A percentile compares a stretch with the other conserved stretches of the same genome.
These are phyloP conservation scores for Pachymerium ferrugineum DNA, from an alignment of 2,888 invertebrate genomes.

Conservation along the genomic window DNA sequence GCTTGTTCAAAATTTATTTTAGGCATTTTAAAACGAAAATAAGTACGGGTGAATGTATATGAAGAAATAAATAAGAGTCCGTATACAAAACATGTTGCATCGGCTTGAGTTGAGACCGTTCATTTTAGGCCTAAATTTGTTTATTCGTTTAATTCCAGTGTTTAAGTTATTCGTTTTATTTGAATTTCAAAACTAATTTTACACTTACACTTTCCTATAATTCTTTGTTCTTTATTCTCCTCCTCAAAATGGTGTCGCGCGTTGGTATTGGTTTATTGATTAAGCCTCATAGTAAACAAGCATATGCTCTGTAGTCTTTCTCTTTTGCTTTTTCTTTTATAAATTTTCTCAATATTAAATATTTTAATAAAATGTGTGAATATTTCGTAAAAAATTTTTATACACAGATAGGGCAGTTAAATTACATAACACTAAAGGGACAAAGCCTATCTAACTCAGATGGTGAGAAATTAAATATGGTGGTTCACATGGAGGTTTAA, in stretches of 20 bases:
- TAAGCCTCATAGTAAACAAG: conserved; percentile 19
- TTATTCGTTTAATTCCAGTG: neutral
- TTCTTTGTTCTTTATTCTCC: neutral
- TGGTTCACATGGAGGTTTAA: neutral
- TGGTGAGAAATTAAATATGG: neutral
- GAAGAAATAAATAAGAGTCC: too few relatives aligned
- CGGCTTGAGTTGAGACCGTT: too few relatives aligned
- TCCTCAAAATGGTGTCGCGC: conserved; percentile 27
- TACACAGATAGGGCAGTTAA: too few relatives aligned
- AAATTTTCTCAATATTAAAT: too few relatives aligned
- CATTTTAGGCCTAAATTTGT: neutral
- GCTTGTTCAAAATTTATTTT: too few relatives aligned
- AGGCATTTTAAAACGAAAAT: too few relatives aligned
- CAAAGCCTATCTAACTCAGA: neutral
- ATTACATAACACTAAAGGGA: neutral
- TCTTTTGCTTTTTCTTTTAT: neutral
- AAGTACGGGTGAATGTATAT: too few relatives aligned
- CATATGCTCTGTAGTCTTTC: conserved; percentile 7
- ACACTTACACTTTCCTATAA: neutral
- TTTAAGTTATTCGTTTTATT: neutral
- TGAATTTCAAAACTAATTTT: neutral
- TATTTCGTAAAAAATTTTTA: too few relatives aligned
- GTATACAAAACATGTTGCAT: too few relatives aligned
- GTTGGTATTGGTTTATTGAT: conserved; percentile 21
- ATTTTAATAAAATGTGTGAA: too few relatives aligned